Evolutionary conservation across 37 sponge, comb jelly and placozoan species (phyloP).

Genomic region (Aphrocallistes beatrix): DNA sequence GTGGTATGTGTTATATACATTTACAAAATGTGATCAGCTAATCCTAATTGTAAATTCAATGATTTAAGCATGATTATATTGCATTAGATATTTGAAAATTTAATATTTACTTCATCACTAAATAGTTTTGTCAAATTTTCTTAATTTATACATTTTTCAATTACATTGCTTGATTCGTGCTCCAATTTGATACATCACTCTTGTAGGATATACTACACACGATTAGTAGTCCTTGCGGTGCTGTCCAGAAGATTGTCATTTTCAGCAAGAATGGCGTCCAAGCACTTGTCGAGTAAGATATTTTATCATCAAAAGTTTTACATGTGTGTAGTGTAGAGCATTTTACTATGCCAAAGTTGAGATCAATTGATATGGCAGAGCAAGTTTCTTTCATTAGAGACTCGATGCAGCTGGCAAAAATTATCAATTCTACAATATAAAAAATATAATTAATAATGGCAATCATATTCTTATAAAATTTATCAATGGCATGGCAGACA

Average conservation of each 20-base stretch:
- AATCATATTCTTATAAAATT: too few relatives aligned
- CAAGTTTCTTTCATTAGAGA: too few relatives aligned
- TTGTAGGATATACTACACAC: conserved; percentile 71
- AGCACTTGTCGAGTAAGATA: conserved; percentile 66
- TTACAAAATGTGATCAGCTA: not conserved
- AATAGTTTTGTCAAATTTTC: too few relatives aligned
- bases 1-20: conserved; percentile 39
- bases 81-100: too few relatives aligned
- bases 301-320: not conserved
- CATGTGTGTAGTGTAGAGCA: not conserved
- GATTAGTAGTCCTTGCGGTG: conserved; percentile 72
- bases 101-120: too few relatives aligned
- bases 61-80: too few relatives aligned
- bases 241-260: conserved; percentile 68
- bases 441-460: too few relatives aligned
- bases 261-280: conserved; percentile 90
- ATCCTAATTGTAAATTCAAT: too few relatives aligned
- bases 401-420: too few relatives aligned
- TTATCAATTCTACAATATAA: too few relatives aligned
- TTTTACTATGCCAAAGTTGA: not conserved
- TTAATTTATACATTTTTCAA: not conserved
- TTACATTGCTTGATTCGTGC: not conserved
- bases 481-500: too few relatives aligned
- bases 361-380: not conserved
- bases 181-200: not conserved